A percentile compares a stretch with the other conserved stretches of the same genome.
Conservation (phyloP, 2,888 invertebrate genomes). For the Axea sp. region DNA sequence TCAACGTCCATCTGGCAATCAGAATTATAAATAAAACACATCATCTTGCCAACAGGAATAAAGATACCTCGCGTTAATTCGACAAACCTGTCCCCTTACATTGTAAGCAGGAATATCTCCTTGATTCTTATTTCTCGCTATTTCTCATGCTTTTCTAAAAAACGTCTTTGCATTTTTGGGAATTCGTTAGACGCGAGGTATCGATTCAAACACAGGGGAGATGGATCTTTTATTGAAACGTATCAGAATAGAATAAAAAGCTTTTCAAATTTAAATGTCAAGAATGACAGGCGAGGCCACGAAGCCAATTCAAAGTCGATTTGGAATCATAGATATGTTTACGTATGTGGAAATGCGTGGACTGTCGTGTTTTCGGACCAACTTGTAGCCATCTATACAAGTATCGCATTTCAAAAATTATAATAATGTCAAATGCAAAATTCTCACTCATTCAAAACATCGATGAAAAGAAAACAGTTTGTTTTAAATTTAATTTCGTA, state of each 20-base stretch:
- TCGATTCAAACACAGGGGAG: no score
- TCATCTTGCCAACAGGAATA: not conserved
- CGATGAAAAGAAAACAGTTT: no score
- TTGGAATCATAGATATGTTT: slow-evolving; percentile 18
- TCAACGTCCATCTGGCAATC: no score
- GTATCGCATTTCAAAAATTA: no score
- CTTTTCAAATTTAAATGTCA: slow-evolving; percentile 35
- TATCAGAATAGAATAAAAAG: slow-evolving; percentile 14
- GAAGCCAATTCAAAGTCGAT: slow-evolving; percentile 30
- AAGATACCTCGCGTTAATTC: not conserved
- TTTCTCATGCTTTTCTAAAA: slow-evolving; percentile 42
- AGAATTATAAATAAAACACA: not conserved
- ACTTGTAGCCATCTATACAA: no score
- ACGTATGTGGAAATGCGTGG: slow-evolving; percentile 16
- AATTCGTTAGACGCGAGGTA: slow-evolving; percentile 20
- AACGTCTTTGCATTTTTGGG: slow-evolving; percentile 31
- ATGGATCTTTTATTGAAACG: slow-evolving; percentile 14
- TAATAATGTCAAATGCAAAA: no score
- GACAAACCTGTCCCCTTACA: slow-evolving; percentile 21
- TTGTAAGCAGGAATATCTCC: slow-evolving; percentile 5
- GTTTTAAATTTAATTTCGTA: no score
- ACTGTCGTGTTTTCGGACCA: no score
- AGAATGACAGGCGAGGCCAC: slow-evolving; percentile 37
- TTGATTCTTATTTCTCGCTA: slow-evolving; percentile 14
- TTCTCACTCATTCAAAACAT: no score